Evolutionary conservation across 2,113 vertebrate genomes (phyloP).

Genomic region (Anseranas semipalmata): DNA sequence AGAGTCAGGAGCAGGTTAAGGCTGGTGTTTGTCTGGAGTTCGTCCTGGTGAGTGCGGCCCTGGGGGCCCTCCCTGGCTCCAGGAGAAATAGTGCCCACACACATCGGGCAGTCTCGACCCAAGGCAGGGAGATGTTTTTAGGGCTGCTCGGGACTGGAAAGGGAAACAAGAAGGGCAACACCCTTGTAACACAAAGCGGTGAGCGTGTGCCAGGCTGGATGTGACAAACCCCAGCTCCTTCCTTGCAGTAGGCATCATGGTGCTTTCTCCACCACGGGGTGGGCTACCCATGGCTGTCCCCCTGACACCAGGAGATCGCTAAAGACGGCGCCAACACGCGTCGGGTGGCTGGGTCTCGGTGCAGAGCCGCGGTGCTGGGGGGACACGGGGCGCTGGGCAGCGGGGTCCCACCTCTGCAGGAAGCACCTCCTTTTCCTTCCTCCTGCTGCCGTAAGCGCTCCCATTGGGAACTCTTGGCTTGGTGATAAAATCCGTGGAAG

Average conservation of each 20-base stretch:
- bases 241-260: background rate
- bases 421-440: background rate
- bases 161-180: background rate
- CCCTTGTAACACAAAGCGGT: rapidly evolving
- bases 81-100: background rate
- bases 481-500: background rate
- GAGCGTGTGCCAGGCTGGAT: background rate
- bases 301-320: no score
- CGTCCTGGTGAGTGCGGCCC: background rate
- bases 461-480: background rate
- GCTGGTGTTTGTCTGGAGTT: background rate
- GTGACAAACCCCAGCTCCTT: background rate
- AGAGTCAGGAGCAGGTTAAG: background rate
- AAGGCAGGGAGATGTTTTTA: background rate
- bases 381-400: no score
- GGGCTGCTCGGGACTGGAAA: background rate
- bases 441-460: background rate
- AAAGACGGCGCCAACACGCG: no score
- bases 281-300: no score
- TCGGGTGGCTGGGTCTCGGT: no score
- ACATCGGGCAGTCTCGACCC: rapidly evolving
- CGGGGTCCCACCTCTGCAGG: background rate
- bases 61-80: background rate
- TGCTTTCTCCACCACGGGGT: rapidly evolving
- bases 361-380: no score